Evolutionary conservation across 2,113 vertebrate genomes (phyloP), one percentile per base, ranked within the genome.

Genomic region (Mormyrus iriodes): DNA sequence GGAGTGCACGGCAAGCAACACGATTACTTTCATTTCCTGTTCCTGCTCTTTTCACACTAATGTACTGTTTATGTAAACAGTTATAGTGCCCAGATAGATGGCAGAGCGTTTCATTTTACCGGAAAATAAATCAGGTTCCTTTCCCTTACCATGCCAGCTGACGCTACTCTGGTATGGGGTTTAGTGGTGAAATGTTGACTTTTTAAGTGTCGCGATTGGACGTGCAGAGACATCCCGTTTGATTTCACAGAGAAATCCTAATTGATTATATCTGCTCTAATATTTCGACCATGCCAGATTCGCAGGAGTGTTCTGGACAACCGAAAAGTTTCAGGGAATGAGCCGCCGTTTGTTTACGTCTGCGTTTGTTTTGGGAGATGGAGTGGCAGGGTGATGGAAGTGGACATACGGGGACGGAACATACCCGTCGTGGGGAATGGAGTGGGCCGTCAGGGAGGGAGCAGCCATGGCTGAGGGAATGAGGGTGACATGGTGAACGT

Each of bases 21-120:
- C 10, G 21, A 87, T 42, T 39, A 87, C 21, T 61, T 87, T 58
- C 55, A 42, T 65, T 87, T 87, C 86, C 86, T 87, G 53, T 87
- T 61, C 24, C 55, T 61, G 53, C 24, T 44, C 2, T 87, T 44
- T 13, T 46, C 53, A 61, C 21, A 19, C 17, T 58, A 17, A 13
- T 5, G 31, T 52, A 27, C 10, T 55, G 51, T 58, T 65, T 61
- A 58, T 61, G 31, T 42, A 21, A 87, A 42, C 39, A 87, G 44
- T 44, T 13, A 46, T 9, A 44, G 7, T 1, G 1, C 5, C 85
- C 13, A 6, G 49, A 53, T 31, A 39, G 46, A 53, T 49, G 24
- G 15, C 82, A 44, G 21, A 52, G 51, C 15, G 82, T 24, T 84
- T 84, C 42, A 44, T 39, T 84, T 48, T n/a, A 39, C 39, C 21